Percentiles rank a stretch among this genome's conserved stretches.
phyloP scores from a whole-genome alignment of 2,113 vertebrate species.

The Fulica atra region DNA sequence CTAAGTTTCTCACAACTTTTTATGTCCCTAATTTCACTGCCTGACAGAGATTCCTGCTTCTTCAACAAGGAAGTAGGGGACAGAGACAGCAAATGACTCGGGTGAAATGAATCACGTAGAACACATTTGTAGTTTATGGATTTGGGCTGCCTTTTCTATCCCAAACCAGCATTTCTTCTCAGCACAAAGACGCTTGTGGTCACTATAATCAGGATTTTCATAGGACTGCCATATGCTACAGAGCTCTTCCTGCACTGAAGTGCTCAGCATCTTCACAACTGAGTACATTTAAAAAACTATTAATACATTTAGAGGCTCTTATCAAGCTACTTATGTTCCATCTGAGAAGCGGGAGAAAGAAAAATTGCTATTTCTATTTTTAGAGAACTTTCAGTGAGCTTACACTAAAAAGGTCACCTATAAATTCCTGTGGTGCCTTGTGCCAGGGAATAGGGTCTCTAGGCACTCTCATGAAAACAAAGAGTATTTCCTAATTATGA shows the following conservation, averaged over 20 bases:
- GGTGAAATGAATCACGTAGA: not conserved
- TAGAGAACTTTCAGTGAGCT: not conserved
- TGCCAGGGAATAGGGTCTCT: not conserved
- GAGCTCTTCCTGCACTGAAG: not conserved
- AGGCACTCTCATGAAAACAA: not conserved
- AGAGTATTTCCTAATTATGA: conserved; percentile 37
- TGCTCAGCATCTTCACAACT: not conserved
- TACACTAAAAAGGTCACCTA: conserved; percentile 5
- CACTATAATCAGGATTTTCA: not conserved
- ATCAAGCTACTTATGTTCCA: not conserved
- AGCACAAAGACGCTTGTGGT: not conserved
- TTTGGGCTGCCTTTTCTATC: not conserved
- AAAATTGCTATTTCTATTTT: conserved; percentile 24
- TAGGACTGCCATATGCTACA: not conserved
- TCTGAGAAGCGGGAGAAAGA: not conserved
- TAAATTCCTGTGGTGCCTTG: not conserved
- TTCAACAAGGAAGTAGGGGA: not conserved
- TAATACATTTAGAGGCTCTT: not conserved
- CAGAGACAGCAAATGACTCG: not conserved
- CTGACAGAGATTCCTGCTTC: not conserved
- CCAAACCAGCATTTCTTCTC: not conserved
- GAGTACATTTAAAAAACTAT: not conserved
- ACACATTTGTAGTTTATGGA: not conserved
- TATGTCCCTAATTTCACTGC: not conserved
- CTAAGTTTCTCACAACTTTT: not conserved